Evolutionary conservation across 2,888 invertebrate genomes (phyloP), one percentile per base, ranked within the genome.

Genomic region (Sphaerophoria rueppellii): DNA sequence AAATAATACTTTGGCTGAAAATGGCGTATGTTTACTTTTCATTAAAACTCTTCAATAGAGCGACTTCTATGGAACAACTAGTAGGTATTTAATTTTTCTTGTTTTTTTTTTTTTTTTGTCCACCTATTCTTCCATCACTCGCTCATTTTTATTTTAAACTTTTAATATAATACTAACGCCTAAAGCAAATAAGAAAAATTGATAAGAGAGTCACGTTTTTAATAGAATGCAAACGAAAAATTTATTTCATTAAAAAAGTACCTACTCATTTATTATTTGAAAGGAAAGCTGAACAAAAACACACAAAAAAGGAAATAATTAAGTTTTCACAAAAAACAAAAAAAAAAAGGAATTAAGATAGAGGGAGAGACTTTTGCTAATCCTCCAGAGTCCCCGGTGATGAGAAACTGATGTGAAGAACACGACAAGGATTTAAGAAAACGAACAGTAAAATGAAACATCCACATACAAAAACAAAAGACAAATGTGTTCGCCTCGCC

Each of bases 191-290:
- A 65, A 58, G 50, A 63, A 76, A 43, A 65, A 76, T 81, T 81
- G 70, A 75, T 75, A 79, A 79, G 72, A 69, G 61, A 76, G 83
- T 83, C 83, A 80, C 83, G 75, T 76, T 72, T 83, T 70, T 76
- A 83, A 80, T 80, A 80, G 80, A 80, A 83, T 75, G 69, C 80
- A 80, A 83, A 80, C 67, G 71, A 76, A 69, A 75, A 69, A 67
- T 80, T 32, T 65, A 60, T 76, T 70, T 81, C 81, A 58, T 81
- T 81, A 71, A 75, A 80, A 70, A 76, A 71, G 35, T 14, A 75
- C 65, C 43, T 65, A 57, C 65, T 72, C 71, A 78, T 78, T 78
- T 72, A 72, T 65, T 70, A 57, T 34, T 35, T 52, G 7, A 72
- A 55, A 54, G 70, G 24, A n/a, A 43, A 32, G 4, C 40, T 40